A percentile compares a stretch with the other conserved stretches of the same genome.
phyloP scores from a whole-genome alignment of 2,113 vertebrate genomes.

The Cyphomyrus plagiostoma region DNA sequence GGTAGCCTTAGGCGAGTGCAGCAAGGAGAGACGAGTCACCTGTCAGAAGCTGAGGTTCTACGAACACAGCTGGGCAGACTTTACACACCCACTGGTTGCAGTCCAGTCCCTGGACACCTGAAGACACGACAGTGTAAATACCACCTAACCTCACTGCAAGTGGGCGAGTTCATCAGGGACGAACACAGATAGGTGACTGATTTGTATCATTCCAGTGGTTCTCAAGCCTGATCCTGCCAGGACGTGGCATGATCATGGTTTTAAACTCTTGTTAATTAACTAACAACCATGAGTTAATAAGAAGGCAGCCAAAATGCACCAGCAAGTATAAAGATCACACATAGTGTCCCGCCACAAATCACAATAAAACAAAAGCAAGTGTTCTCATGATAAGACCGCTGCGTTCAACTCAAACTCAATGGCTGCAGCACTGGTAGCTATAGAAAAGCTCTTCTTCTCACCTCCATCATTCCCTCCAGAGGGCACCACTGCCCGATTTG shows the following conservation, averaged over 20 bases:
- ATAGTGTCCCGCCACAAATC: not conserved
- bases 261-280: not conserved
- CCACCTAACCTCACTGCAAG: not conserved
- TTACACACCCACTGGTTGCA: constrained; percentile 63
- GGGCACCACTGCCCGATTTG: constrained; percentile 3
- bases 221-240: not conserved
- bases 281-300: not conserved
- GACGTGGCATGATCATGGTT: not conserved
- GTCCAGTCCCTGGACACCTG: constrained; percentile 48
- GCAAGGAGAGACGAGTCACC: constrained; percentile 38
- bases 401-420: not conserved
- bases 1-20: not conserved
- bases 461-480: constrained; percentile 41
- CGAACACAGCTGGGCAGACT: constrained; percentile 60
- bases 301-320: not conserved
- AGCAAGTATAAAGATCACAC: not conserved
- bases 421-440: not conserved
- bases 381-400: not conserved
- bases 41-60: constrained; percentile 64
- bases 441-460: constrained; percentile 21
- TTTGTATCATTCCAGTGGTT: not conserved
- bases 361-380: not conserved
- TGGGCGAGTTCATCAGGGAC: not conserved
- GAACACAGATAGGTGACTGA: not conserved
- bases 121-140: constrained; percentile 2